These are phyloP conservation scores for Yponomeuta malinellus DNA, from an alignment of 2,888 invertebrate genomes.

Conservation along the genomic window DNA sequence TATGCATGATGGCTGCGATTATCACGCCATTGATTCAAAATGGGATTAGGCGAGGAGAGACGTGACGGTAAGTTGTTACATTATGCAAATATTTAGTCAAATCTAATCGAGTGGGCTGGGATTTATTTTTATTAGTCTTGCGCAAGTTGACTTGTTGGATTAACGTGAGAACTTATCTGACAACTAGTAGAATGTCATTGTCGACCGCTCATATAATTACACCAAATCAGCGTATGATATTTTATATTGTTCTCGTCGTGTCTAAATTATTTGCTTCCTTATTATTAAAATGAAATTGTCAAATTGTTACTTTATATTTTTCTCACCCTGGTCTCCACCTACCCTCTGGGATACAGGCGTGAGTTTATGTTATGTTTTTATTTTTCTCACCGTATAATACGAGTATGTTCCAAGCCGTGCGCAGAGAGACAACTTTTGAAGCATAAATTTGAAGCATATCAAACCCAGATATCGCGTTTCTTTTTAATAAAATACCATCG, in stretches of 20 bases:
- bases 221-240: too few relatives aligned
- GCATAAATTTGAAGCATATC: neutral
- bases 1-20: conserved; percentile 56
- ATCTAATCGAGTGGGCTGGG: neutral
- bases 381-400: neutral
- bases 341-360: too few relatives aligned
- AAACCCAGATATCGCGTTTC: neutral
- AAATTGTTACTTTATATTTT: too few relatives aligned
- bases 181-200: neutral
- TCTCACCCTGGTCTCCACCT: too few relatives aligned
- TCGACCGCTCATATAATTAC: too few relatives aligned
- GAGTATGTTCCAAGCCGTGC: neutral
- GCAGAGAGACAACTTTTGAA: too few relatives aligned
- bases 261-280: too few relatives aligned
- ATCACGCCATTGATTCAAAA: conserved; percentile 60
- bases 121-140: conserved; percentile 1
- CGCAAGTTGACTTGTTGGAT: neutral
- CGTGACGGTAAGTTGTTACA: conserved; percentile 10
- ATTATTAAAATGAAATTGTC: too few relatives aligned
- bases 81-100: conserved; percentile 9
- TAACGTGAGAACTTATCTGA: neutral
- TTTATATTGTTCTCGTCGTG: too few relatives aligned
- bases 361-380: neutral
- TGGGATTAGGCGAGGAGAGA: conserved; percentile 39
- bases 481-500: neutral